Evolutionary conservation across 2,797 vertebrate genomes (phyloP).

Genomic region (Argya squamiceps): DNA sequence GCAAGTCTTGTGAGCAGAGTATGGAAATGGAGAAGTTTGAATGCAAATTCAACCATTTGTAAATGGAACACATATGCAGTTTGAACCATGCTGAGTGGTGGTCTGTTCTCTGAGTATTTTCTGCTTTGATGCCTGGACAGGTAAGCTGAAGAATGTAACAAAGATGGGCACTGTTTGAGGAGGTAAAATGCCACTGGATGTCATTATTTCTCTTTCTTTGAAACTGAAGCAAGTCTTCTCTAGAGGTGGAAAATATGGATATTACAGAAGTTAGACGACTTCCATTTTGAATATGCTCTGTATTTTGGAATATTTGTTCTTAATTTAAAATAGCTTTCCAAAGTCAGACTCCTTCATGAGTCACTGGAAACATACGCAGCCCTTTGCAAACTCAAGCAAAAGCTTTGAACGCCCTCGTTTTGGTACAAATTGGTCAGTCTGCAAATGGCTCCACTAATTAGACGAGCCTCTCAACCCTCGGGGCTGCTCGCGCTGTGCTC

Average conservation of each 20-base stretch:
- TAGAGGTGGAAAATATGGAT: constrained; percentile 22
- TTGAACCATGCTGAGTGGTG: background rate
- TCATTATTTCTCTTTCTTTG: constrained; percentile 22
- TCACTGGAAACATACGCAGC: constrained; percentile 50
- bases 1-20: background rate
- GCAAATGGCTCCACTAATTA: background rate
- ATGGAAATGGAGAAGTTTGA: background rate
- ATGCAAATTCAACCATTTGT: background rate
- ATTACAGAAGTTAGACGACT: background rate
- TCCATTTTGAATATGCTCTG: background rate
- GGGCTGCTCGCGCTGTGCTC: background rate
- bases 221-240: background rate
- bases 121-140: background rate
- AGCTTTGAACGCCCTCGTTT: background rate
- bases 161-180: background rate
- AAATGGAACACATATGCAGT: background rate
- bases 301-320: constrained; percentile 15
- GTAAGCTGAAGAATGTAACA: background rate
- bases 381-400: constrained; percentile 13
- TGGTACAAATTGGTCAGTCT: constrained; percentile 10
- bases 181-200: background rate
- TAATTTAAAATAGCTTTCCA: constrained; percentile 42
- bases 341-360: constrained; percentile 29
- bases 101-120: background rate
- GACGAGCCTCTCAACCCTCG: background rate